Evolutionary conservation across 2,888 invertebrate genomes (phyloP), one percentile per base, ranked within the genome.

Genomic region (Rhorus exstirpatorius): DNA sequence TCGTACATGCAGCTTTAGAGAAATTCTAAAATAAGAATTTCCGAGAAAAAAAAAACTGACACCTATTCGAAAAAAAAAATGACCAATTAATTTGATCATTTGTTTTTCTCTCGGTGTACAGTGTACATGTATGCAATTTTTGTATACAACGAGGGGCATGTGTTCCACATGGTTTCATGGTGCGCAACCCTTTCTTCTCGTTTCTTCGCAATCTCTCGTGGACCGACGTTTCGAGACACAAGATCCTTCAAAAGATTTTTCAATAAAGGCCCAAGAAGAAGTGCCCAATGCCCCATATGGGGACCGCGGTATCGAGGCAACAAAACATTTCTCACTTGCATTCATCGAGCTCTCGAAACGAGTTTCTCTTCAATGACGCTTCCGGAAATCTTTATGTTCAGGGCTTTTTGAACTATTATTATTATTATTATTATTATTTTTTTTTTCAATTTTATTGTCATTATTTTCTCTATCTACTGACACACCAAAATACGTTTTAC

Each of bases 341-440:
- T 65, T 71, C 79, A 58, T 49, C 55, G 41, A 41, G 46, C 53
- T 77, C 81, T 77, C 70, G 74, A n/a, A 74, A 74, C 78, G 49
- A 78, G 81, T 74, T 82, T 68, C 58, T 35, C 70, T 65, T 67
- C 74, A 38, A 24, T 19, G 21, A 60, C 44, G 31, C 70, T 58
- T 74, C 74, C 68, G 74, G 81, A 78, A 78, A 58, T 79, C 46
- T 35, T 68, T 24, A n/a, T 14, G 55, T 46, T 35, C 35, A n/a
- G 21, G 46, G 10, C 35, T 1, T 41, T 58, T 17, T 60, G n/a
- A n/a, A n/a, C n/a, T n/a, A n/a, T n/a, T n/a, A n/a, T n/a, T n/a
- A 46, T 19, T 21, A 19, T 31, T 44, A 41, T 72, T 61, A 51
- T 41, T 70, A 35, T 38, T 46, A 53, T 35, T 26, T 12, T 12